Percentiles rank a stretch among this genome's conserved stretches.
Evolutionary conservation across 2,888 invertebrate genomes (phyloP).

Genomic region (Brachypalpus laphriformis): DNA sequence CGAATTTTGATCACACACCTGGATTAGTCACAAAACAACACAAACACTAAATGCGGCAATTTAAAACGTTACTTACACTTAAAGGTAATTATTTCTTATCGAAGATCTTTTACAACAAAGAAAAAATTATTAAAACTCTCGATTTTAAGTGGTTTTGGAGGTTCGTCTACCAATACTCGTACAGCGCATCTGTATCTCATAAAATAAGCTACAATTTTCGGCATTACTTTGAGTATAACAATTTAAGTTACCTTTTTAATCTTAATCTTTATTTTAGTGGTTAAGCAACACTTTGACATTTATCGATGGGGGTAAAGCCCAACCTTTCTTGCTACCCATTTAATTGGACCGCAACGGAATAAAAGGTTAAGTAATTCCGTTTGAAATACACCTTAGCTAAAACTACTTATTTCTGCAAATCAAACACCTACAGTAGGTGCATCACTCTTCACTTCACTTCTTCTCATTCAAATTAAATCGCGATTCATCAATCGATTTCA

Average conservation of each 20-base stretch:
- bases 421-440: neutral
- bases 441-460: neutral
- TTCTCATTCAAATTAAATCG: neutral
- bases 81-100: neutral
- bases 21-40: neutral
- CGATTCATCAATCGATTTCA: conserved; percentile 12
- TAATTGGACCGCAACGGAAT: too few species aligned
- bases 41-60: neutral
- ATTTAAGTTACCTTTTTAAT: neutral
- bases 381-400: too few species aligned
- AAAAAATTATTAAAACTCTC: neutral
- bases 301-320: neutral
- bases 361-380: too few species aligned
- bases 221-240: neutral
- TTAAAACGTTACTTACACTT: neutral
- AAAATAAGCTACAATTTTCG: neutral
- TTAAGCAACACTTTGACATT: conserved; percentile 30
- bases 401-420: neutral
- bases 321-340: neutral
- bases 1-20: neutral
- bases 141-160: neutral
- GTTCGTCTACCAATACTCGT: neutral
- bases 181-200: neutral
- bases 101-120: neutral
- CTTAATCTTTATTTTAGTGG: too few species aligned